Base-by-base conservation (phyloP, 2,888 invertebrate genomes). In the Drosophila atroscutellata region DNA sequence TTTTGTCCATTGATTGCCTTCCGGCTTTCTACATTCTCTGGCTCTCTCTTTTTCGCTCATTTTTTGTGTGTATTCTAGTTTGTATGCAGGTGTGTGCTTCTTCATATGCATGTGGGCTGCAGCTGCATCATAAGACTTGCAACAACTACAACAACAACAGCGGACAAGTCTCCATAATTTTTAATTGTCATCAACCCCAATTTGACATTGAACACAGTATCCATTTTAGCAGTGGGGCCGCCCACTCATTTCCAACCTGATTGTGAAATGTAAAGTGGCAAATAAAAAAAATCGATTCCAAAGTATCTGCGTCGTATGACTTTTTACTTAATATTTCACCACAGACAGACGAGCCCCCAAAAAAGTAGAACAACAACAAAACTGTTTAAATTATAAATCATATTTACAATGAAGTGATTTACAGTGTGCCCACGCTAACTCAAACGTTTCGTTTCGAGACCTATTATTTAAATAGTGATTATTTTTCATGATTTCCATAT, bases 331-430 rank as follows among this genome's bases (percentile, higher is more conserved):
- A 85, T 82, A 85, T 90, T 85, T 83, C 86, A 90, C 77, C 80
- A 89, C 67, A 82, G 83, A 55, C 54, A 59, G 85, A 85, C 85
- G 90, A 90, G 85, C 85, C 85, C 90, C 90, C 88, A 89, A 90
- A 68, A 26, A 50, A n/a, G 13, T 36, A 15, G 6, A 37, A 55
- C 55, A 37, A 15, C 36, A 28, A 37, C 7, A 39, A 59, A 54
- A 30, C 37, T 28, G 37, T 39, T 62, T 80, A 65, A 70, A 18
- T 66, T 66, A 45, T 49, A 72, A 72, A 72, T 55, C 45, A 56
- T 30, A 9, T 50, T 56, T 30, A n/a, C 9, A 51, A 61, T 47
- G 56, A 56, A 56, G 50, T 15, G 39, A 36, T 28, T 13, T 45
- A 51, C 34, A 61, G 56, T 56, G 1, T 2, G 9, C 0, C 26